Percentiles rank a stretch among this genome's conserved stretches.
Evolutionary conservation across 2,797 vertebrate species (phyloP).

Genomic region (Vireo griseus): DNA sequence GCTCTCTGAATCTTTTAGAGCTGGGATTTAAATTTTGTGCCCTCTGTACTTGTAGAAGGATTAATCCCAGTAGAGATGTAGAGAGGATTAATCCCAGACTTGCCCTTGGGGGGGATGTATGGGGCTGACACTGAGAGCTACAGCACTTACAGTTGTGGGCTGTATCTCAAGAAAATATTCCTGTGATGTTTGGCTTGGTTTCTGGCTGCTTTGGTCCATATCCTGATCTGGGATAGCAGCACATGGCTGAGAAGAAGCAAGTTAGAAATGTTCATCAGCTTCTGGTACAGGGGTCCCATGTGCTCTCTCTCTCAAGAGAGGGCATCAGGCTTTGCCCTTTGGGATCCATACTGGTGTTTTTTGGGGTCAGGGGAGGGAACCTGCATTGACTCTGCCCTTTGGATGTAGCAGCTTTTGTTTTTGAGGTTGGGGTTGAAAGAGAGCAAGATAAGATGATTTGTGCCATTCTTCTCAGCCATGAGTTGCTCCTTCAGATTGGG

Average conservation of each 20-base stretch:
- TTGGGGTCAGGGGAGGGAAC: background rate
- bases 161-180: background rate
- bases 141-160: background rate
- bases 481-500: conserved; percentile 41
- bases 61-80: too few species aligned
- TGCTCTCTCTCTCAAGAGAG: background rate
- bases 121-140: background rate
- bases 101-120: background rate
- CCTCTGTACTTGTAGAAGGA: background rate
- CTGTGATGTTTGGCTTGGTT: conserved; percentile 57
- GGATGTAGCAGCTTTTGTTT: background rate
- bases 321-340: background rate
- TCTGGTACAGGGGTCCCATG: background rate
- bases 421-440: background rate
- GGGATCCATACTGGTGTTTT: background rate
- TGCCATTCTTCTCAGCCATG: conserved; percentile 40
- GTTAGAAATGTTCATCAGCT: background rate
- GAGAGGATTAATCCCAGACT: background rate
- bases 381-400: background rate
- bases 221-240: conserved; percentile 42
- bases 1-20: background rate
- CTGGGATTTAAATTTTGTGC: background rate
- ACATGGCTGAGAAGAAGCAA: conserved; percentile 46
- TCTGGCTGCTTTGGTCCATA: conserved; percentile 58
- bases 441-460: background rate